phyloP scores from a whole-genome alignment of 2,888 invertebrate genomes.

The Eurytoma adleriae region DNA sequence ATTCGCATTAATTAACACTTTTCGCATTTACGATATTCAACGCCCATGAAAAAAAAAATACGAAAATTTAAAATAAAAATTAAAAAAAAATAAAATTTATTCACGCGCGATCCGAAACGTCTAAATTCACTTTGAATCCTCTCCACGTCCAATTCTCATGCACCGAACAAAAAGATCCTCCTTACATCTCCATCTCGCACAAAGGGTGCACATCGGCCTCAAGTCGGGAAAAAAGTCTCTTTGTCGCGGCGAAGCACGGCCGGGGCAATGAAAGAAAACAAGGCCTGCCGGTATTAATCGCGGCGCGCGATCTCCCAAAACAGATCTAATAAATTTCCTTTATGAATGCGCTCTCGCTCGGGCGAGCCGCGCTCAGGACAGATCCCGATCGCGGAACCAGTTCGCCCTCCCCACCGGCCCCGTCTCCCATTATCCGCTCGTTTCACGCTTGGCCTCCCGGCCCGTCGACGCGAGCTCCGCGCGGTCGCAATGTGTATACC shows the following conservation, averaged over 20 bases:
- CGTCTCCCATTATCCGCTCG: constrained; percentile 45
- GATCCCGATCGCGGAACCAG: constrained; percentile 47
- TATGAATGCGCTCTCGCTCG: constrained; percentile 9
- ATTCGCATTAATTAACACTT: too few relatives aligned
- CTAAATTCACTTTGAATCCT: too few relatives aligned
- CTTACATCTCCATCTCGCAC: too few relatives aligned
- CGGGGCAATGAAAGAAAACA: neutral
- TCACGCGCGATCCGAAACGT: too few relatives aligned
- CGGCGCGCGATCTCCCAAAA: constrained; percentile 16
- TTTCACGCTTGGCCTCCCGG: constrained; percentile 32
- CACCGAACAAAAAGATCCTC: too few relatives aligned
- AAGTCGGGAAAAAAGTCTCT: neutral
- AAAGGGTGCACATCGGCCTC: too few relatives aligned
- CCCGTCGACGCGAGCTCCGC: neutral
- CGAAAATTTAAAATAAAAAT: too few relatives aligned
- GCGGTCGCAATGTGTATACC: neutral
- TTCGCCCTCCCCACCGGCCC: constrained; percentile 33
- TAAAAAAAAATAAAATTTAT: too few relatives aligned
- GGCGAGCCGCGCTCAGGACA: neutral
- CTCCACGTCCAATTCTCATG: too few relatives aligned
- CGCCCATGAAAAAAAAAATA: too few relatives aligned
- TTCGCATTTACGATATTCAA: too few relatives aligned
- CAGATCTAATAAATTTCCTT: constrained; percentile 45
- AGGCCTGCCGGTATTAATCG: neutral
- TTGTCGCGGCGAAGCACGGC: neutral